These are phyloP conservation scores for Hemichromis elongatus DNA, from an alignment of 2,113 vertebrate genomes.

Conservation along the genomic window DNA sequence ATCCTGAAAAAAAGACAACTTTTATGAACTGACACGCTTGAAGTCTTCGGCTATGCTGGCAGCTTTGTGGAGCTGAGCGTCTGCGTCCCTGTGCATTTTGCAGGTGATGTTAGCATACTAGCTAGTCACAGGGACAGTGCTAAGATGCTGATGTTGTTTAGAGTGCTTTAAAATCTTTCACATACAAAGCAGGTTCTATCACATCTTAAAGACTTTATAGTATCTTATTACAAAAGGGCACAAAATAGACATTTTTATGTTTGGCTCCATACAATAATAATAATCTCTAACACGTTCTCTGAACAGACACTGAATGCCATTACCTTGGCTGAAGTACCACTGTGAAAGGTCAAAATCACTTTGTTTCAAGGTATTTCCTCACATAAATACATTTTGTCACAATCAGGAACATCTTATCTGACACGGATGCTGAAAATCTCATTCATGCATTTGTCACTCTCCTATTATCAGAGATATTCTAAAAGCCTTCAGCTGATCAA, in stretches of 20 bases:
- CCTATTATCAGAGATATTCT: background rate
- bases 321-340: background rate
- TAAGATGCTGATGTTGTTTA: background rate
- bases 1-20: background rate
- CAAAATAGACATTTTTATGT: background rate
- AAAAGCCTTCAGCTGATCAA: background rate
- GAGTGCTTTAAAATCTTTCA: background rate
- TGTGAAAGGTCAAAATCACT: background rate
- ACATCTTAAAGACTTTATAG: background rate
- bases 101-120: background rate
- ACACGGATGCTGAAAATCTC: background rate
- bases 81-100: background rate
- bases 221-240: background rate
- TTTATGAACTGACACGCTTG: background rate
- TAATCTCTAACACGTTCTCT: background rate
- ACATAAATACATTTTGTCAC: background rate
- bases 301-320: background rate
- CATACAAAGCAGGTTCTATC: background rate
- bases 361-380: background rate
- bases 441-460: background rate
- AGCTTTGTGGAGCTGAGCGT: accelerated
- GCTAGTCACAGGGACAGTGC: background rate
- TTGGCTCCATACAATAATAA: background rate
- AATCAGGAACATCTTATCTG: background rate
- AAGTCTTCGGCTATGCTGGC: background rate